Percentiles rank a stretch among this genome's conserved stretches.
Conservation (phyloP, 1,140 invertebrate species). For the Leptopilina clavipes region DNA sequence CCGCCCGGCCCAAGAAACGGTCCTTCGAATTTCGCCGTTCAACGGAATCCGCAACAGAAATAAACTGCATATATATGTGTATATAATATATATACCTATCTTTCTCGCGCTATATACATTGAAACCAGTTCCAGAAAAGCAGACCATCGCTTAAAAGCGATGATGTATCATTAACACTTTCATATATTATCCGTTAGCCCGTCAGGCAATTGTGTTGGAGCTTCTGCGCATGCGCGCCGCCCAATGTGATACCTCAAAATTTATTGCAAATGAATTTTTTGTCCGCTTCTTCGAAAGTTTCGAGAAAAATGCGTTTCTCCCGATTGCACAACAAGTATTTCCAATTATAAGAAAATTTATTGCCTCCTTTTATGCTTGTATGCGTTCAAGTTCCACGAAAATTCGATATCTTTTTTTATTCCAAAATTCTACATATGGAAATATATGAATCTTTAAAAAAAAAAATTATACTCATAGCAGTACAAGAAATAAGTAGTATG, state of each 20-base stretch:
- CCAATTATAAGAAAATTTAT: constrained; percentile 15
- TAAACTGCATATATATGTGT: neutral
- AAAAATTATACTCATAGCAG: too few relatives aligned
- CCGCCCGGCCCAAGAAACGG: constrained; percentile 47
- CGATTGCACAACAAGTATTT: constrained; percentile 20
- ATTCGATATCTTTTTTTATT: too few relatives aligned
- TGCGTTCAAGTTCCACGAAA: too few relatives aligned
- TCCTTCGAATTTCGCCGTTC: constrained; percentile 43
- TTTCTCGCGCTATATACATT: neutral
- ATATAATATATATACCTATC: too few relatives aligned
- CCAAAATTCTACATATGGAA: too few relatives aligned
- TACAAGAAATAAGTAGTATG: too few relatives aligned
- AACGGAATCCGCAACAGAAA: constrained; percentile 39
- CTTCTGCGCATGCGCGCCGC: neutral
- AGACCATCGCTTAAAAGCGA: constrained; percentile 31
- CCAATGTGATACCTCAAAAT: neutral
- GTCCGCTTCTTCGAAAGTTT: neutral
- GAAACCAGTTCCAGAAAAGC: constrained; percentile 32
- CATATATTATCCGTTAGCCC: constrained; percentile 20
- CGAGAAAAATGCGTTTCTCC: neutral
- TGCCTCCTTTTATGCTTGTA: neutral
- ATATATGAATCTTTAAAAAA: too few relatives aligned
- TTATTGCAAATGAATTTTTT: constrained; percentile 28
- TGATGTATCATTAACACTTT: constrained; percentile 33
- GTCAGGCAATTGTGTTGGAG: constrained; percentile 1